These are phyloP conservation scores for Scyliorhinus canicula DNA, from an alignment of 2,797 vertebrate species.

Conservation along the genomic window DNA sequence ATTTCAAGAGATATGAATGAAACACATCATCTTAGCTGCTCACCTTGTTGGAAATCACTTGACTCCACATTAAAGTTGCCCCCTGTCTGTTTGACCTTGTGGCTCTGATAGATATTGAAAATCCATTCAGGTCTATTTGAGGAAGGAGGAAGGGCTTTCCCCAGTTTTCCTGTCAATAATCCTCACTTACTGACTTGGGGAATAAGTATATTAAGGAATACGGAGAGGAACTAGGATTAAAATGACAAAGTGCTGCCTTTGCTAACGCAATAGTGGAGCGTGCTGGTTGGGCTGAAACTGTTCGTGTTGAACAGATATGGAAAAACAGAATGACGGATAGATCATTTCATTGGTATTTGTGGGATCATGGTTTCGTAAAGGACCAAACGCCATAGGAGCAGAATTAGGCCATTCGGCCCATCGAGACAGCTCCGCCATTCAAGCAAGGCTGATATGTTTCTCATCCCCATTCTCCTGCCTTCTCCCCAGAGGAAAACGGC, in stretches of 20 bases:
- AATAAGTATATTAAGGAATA: not conserved
- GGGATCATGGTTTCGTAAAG: not conserved
- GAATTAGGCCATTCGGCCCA: too few relatives aligned
- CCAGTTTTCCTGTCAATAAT: not conserved
- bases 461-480: too few relatives aligned
- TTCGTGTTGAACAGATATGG: not conserved
- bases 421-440: too few relatives aligned
- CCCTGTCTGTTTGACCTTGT: not conserved
- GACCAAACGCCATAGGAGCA: too few relatives aligned
- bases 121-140: not conserved
- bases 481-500: too few relatives aligned
- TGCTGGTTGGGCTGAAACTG: not conserved
- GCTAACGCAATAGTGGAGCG: not conserved
- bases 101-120: not conserved
- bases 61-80: not conserved
- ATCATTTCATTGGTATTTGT: not conserved
- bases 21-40: not conserved
- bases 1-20: not conserved
- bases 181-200: not conserved
- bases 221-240: not conserved
- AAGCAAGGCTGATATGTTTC: too few relatives aligned
- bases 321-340: not conserved
- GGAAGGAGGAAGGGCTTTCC: too few relatives aligned
- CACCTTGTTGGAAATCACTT: not conserved
- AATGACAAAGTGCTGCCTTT: not conserved